Evolutionary conservation across 1,140 invertebrate species (phyloP).

Genomic region (Drosophila santomea): DNA sequence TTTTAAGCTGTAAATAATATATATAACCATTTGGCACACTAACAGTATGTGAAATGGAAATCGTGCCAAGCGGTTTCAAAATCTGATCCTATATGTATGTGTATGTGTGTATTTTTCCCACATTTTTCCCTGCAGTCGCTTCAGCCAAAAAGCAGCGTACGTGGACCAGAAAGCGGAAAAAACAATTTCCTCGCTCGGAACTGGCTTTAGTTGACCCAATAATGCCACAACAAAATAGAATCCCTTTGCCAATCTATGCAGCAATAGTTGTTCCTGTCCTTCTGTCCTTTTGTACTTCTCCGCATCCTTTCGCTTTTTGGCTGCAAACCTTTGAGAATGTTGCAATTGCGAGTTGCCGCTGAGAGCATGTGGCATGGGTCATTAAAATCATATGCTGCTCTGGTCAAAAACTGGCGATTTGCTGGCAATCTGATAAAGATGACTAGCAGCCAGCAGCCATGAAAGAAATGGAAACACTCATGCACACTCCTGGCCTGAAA

Average conservation of each 20-base stretch:
- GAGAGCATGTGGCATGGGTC: slow-evolving; percentile 41
- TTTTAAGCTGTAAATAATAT: slow-evolving; percentile 48
- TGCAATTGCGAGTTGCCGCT: slow-evolving; percentile 24
- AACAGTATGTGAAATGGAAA: slow-evolving; percentile 39
- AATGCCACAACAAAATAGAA: slow-evolving; percentile 21
- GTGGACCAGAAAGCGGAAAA: slow-evolving; percentile 43
- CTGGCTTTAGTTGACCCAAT: slow-evolving; percentile 42
- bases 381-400: slow-evolving; percentile 74
- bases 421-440: slow-evolving; percentile 15
- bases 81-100: slow-evolving; percentile 4
- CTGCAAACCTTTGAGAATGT: slow-evolving; percentile 31
- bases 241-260: slow-evolving; percentile 36
- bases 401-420: slow-evolving; percentile 61
- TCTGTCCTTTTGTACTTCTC: background rate
- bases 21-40: slow-evolving; percentile 48
- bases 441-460: slow-evolving; percentile 10
- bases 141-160: slow-evolving; percentile 18
- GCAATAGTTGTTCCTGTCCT: slow-evolving; percentile 10
- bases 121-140: slow-evolving; percentile 3
- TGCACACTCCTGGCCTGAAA: background rate
- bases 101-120: background rate
- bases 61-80: slow-evolving; percentile 45
- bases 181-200: slow-evolving; percentile 24
- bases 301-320: background rate
- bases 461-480: slow-evolving; percentile 5